Evolutionary conservation across 2,888 invertebrate genomes (phyloP).

Genomic region (Cosmopolites sordidus): DNA sequence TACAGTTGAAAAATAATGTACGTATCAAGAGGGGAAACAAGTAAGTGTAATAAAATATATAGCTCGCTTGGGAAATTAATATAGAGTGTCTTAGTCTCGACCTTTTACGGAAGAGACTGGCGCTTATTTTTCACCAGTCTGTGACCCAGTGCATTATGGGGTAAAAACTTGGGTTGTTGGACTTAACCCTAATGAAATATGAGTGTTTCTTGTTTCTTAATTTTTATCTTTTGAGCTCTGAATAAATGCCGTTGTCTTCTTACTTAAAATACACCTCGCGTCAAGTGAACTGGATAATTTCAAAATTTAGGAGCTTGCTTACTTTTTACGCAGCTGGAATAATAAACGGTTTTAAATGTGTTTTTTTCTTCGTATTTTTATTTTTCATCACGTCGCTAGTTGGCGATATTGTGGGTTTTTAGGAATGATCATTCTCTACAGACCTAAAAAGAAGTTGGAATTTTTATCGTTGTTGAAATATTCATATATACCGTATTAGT

Average conservation of each 20-base stretch:
- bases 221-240: constrained; percentile 28
- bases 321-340: constrained; percentile 13
- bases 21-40: constrained; percentile 46
- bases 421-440: no score
- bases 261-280: constrained; percentile 21
- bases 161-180: constrained; percentile 35
- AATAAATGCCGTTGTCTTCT: constrained; percentile 23
- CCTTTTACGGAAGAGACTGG: constrained; percentile 47
- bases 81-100: constrained; percentile 51
- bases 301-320: constrained; percentile 21
- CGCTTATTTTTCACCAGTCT: constrained; percentile 48
- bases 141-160: constrained; percentile 46
- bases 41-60: constrained; percentile 48
- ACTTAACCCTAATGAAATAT: constrained; percentile 34
- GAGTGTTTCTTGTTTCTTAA: constrained; percentile 27
- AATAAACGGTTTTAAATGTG: constrained; percentile 1
- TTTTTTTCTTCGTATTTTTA: background rate
- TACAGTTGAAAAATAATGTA: constrained; percentile 44
- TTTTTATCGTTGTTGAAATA: no score
- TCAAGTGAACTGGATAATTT: constrained; percentile 23
- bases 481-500: no score
- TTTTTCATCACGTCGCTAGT: background rate
- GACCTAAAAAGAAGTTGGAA: no score
- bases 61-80: constrained; percentile 51
- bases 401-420: background rate